Evolutionary conservation across 2,113 vertebrate genomes (phyloP).

Genomic region (Balaenoptera acutorostrata): DNA sequence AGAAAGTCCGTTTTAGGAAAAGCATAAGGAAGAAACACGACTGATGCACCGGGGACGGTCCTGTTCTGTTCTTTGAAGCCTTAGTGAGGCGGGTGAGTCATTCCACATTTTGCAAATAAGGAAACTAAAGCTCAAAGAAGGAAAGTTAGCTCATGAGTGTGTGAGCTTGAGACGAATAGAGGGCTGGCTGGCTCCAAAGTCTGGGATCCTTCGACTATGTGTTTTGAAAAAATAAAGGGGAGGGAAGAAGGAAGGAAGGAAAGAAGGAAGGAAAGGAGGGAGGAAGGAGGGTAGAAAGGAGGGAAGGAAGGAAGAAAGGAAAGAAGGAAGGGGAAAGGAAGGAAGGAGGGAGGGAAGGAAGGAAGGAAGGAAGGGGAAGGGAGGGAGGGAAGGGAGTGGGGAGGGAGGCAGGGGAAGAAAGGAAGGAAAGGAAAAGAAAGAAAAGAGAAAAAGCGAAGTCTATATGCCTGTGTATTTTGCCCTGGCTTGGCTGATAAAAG

Average conservation of each 20-base stretch:
- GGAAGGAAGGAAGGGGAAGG: too few relatives aligned
- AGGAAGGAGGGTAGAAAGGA: too few relatives aligned
- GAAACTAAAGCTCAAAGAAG: neutral
- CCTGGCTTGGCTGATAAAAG: neutral
- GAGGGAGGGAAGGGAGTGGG: too few relatives aligned
- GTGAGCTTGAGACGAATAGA: neutral
- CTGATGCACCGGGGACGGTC: neutral
- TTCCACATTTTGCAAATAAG: neutral
- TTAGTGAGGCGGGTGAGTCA: neutral
- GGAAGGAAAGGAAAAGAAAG: too few relatives aligned
- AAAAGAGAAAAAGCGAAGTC: too few relatives aligned
- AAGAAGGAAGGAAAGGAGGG: too few relatives aligned
- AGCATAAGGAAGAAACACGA: neutral
- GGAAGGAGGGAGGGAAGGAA: too few relatives aligned
- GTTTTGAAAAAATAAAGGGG: neutral
- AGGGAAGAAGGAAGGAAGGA: neutral
- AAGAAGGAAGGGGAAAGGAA: too few relatives aligned
- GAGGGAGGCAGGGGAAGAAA: too few relatives aligned
- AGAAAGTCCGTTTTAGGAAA: neutral
- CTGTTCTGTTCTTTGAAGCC: neutral
- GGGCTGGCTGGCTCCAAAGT: neutral
- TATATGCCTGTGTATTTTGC: neutral
- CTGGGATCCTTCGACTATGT: neutral
- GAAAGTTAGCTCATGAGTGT: neutral
- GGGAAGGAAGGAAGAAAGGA: too few relatives aligned